Evolutionary conservation across 2,888 invertebrate genomes (phyloP).

Genomic region (Baccha elongata): DNA sequence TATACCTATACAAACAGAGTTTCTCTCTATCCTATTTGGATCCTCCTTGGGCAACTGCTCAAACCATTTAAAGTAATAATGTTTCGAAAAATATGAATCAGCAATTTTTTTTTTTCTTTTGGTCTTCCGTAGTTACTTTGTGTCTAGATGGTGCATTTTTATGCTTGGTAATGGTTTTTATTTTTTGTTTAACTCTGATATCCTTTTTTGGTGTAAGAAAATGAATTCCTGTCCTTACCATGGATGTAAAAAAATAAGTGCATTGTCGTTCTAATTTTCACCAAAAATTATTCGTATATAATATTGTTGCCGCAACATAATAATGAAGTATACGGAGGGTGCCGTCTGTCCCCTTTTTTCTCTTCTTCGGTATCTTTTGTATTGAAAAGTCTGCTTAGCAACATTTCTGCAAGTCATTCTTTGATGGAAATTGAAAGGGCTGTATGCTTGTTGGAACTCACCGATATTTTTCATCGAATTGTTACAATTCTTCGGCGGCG

Average conservation of each 20-base stretch:
- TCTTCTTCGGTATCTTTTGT: not conserved
- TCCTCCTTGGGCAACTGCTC: slow-evolving; percentile 71
- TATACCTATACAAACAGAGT: not conserved
- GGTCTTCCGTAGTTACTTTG: slow-evolving; percentile 15
- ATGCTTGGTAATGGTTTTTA: slow-evolving; percentile 54
- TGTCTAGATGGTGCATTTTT: slow-evolving; percentile 60
- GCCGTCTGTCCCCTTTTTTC: not conserved
- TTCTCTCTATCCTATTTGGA: slow-evolving; percentile 37
- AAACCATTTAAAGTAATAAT: slow-evolving; percentile 71
- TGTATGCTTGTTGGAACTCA: slow-evolving; percentile 3
- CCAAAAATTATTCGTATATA: slow-evolving; percentile 38
- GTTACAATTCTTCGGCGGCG: slow-evolving; percentile 32
- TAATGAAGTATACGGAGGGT: slow-evolving; percentile 24
- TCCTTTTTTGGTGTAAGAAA: not conserved
- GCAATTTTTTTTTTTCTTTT: slow-evolving; percentile 29
- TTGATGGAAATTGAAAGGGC: slow-evolving; percentile 40
- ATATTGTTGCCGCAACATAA: slow-evolving; percentile 72
- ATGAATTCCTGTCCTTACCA: not conserved
- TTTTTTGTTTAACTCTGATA: slow-evolving; percentile 28
- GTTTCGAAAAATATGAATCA: slow-evolving; percentile 69
- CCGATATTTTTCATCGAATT: slow-evolving; percentile 39
- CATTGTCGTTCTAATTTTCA: slow-evolving; percentile 65
- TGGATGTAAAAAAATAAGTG: slow-evolving; percentile 39
- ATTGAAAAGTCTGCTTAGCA: slow-evolving; percentile 47
- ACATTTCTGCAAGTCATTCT: slow-evolving; percentile 67